Percentiles rank a stretch among this genome's conserved stretches.
Conservation (phyloP, 2,113 vertebrate species). For the Scalopus aquaticus region DNA sequence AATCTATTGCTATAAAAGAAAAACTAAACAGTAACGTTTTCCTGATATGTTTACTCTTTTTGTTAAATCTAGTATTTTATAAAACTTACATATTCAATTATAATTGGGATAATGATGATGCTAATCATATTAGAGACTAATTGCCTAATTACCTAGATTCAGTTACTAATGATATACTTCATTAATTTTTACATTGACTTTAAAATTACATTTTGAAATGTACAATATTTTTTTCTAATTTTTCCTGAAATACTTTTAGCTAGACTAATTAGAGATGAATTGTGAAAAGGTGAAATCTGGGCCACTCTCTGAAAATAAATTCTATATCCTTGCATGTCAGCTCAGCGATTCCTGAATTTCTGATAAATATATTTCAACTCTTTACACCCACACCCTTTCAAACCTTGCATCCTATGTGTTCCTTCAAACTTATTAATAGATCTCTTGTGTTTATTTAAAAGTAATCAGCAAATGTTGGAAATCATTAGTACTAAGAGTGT, state of each 20-base stretch:
- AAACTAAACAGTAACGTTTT: neutral
- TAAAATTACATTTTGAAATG: neutral
- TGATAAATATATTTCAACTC: neutral
- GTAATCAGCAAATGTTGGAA: neutral
- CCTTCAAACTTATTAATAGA: neutral
- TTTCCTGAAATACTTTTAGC: neutral
- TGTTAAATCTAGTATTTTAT: neutral
- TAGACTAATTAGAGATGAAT: neutral
- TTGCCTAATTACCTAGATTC: neutral
- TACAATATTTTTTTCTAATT: neutral
- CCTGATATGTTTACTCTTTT: neutral
- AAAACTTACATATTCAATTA: neutral
- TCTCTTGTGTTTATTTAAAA: neutral
- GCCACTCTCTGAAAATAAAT: neutral
- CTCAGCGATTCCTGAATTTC: neutral
- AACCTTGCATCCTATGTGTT: neutral
- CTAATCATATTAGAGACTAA: neutral
- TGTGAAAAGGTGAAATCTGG: neutral
- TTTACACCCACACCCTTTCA: neutral
- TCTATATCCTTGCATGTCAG: neutral
- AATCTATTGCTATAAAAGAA: neutral
- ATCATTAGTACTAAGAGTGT: neutral
- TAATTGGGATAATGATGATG: neutral
- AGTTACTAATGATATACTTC: neutral
- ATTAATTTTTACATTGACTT: slow-evolving; percentile 3